A percentile compares a stretch with the other conserved stretches of the same genome.
Conservation (phyloP, 2,797 vertebrate species). For the Alectoris magna region DNA sequence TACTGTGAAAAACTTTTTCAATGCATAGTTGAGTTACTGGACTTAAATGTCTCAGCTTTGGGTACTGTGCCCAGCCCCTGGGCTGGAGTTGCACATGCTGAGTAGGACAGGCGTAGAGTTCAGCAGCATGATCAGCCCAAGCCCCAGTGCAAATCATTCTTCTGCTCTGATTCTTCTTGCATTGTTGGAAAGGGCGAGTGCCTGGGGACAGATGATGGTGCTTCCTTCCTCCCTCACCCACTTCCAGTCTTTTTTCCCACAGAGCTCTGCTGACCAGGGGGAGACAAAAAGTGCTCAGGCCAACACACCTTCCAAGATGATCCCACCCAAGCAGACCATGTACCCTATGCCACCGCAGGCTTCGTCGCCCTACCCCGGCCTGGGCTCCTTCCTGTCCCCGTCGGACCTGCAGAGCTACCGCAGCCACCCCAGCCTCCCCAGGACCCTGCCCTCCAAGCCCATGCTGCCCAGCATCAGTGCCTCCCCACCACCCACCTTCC, state of each 20-base stretch:
- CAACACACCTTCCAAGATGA: conserved; percentile 92
- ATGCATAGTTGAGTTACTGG: rapidly evolving
- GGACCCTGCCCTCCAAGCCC: conserved; percentile 89
- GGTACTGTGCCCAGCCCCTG: not conserved
- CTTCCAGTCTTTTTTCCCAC: conserved; percentile 27
- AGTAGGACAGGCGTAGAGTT: not conserved
- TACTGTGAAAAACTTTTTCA: no score
- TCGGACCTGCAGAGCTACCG: conserved; percentile 94
- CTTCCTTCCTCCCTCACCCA: not conserved
- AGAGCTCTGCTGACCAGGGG: conserved; percentile 93
- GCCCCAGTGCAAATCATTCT: not conserved
- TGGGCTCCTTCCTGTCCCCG: conserved; percentile 91
- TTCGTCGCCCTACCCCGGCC: conserved; percentile 90
- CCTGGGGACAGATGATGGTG: rapidly evolving
- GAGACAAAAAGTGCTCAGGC: conserved; percentile 91
- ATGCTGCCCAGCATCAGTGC: conserved; percentile 96
- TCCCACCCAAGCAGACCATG: conserved; percentile 92
- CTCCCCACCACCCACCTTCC: conserved; percentile 93
- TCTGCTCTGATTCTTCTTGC: not conserved
- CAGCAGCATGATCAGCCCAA: not conserved
- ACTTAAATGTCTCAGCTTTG: not conserved
- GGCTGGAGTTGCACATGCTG: not conserved
- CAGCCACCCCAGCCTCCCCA: conserved; percentile 86
- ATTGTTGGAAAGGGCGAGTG: rapidly evolving
- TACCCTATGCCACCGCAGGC: conserved; percentile 92